Evolutionary conservation across 2,888 invertebrate species (phyloP), one percentile per base, ranked within the genome.

Genomic region (Melinaea marsaeus): DNA sequence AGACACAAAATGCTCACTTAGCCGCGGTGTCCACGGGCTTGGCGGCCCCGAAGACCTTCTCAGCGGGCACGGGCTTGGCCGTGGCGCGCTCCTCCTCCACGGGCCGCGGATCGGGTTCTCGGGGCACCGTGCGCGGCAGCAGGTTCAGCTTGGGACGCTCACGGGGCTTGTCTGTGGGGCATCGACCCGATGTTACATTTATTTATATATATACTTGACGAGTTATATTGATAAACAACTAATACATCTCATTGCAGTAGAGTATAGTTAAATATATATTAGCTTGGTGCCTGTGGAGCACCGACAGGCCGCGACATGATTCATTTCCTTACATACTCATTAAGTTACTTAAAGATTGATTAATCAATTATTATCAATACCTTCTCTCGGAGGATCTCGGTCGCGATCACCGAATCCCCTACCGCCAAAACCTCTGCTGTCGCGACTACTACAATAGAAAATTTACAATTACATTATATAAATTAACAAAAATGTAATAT

Each of bases 21-120:
- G 96, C 95, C 60, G 96, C 94, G 2, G 98, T 99, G 81, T 98
- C 98, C 0, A 99, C 98, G 0, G 98, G 98, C 81, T 96, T 97
- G 22, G 98, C 98, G 42, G 94, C 95, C n/a, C 98, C 98, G 81
- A 98, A 98, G 72, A 98, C 97, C 63, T 95, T 95, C 57, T 94
- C 93, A 0, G 94, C 92, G 2, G 94, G 88, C 59, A 91, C 92
- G 9, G 92, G 91, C 61, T 90, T 83, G n/a, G 92, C 81, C 47
- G 85, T 79, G 73, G 71, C 82, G 61, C 51, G 51, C 3, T 51
- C 51, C 7, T 51, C 85, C 62, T 84, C 86, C 0, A 86, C 91
- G 0, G 86, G 81, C 69, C 81, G 80, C 0, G 80, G 77, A 3
- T 85, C 86, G 0, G 86, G 59, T 62, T 94, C 95, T 45, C 92